phyloP scores from a whole-genome alignment of 1,140 invertebrate species.

The Oreohelix idahoensis region DNA sequence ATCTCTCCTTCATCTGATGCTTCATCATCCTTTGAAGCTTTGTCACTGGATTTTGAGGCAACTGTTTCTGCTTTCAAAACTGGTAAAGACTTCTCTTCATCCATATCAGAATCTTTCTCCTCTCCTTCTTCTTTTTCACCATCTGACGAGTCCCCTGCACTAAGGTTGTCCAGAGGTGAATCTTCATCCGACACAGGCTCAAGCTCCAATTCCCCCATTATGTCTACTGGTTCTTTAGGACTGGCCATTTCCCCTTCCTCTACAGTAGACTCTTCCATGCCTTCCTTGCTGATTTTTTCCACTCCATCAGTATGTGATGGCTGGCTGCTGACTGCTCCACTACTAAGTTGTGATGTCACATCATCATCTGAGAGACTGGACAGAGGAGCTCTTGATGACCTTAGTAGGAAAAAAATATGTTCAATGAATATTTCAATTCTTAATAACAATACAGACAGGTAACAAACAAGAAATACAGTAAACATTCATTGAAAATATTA shows the following conservation, averaged over 20 bases:
- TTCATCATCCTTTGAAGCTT: conserved; percentile 1
- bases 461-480: too few species aligned
- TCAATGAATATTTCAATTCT: too few species aligned
- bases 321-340: not conserved
- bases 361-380: conserved; percentile 27
- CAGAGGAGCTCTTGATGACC: not conserved
- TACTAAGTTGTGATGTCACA: conserved; percentile 3
- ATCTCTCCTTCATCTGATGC: conserved; percentile 40
- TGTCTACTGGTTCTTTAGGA: conserved; percentile 14
- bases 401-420: not conserved
- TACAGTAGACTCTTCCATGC: not conserved
- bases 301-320: not conserved
- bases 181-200: conserved; percentile 47
- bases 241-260: not conserved
- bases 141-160: not conserved
- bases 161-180: conserved; percentile 27
- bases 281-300: not conserved
- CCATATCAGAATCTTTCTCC: conserved; percentile 24
- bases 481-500: too few species aligned
- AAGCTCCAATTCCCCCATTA: conserved; percentile 44
- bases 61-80: not conserved
- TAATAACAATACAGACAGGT: too few species aligned
- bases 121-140: conserved; percentile 40
- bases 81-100: not conserved
- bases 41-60: not conserved